These are phyloP conservation scores for Chiroxiphia lanceolata DNA, from an alignment of 2,797 vertebrate species.

Conservation along the genomic window DNA sequence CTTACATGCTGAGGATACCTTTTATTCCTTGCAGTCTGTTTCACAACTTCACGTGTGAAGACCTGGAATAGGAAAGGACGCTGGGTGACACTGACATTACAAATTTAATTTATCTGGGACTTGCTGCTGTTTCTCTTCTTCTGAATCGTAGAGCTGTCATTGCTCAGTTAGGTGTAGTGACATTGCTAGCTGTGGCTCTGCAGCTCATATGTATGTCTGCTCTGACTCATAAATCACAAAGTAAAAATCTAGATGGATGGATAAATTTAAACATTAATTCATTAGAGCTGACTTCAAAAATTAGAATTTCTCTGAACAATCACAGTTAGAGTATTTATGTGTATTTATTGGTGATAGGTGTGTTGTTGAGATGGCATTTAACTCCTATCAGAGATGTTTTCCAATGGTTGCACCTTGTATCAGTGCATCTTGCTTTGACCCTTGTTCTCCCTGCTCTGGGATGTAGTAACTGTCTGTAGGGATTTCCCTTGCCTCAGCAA, in stretches of 20 bases:
- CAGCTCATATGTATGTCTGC: background rate
- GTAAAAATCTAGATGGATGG: background rate
- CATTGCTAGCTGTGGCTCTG: background rate
- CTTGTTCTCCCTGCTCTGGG: background rate
- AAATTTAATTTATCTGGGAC: slow-evolving; percentile 41
- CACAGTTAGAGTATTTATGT: background rate
- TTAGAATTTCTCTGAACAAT: background rate
- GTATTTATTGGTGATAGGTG: background rate
- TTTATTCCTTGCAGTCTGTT: background rate
- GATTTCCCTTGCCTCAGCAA: background rate
- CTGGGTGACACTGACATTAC: background rate
- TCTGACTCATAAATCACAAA: slow-evolving; percentile 33
- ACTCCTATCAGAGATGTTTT: background rate
- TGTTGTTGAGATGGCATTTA: background rate
- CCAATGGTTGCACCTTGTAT: background rate
- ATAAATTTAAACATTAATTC: slow-evolving; percentile 20
- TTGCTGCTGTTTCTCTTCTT: slow-evolving; percentile 41
- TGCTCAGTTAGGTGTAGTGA: background rate
- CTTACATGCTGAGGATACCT: background rate
- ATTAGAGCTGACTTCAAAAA: slow-evolving; percentile 2
- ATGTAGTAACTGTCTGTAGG: background rate
- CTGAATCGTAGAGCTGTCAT: slow-evolving; percentile 21
- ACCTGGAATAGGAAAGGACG: background rate
- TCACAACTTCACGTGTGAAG: background rate
- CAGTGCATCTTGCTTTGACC: background rate